These are phyloP conservation scores for Venusia cambrica DNA, from an alignment of 2,888 invertebrate species.

Conservation along the genomic window DNA sequence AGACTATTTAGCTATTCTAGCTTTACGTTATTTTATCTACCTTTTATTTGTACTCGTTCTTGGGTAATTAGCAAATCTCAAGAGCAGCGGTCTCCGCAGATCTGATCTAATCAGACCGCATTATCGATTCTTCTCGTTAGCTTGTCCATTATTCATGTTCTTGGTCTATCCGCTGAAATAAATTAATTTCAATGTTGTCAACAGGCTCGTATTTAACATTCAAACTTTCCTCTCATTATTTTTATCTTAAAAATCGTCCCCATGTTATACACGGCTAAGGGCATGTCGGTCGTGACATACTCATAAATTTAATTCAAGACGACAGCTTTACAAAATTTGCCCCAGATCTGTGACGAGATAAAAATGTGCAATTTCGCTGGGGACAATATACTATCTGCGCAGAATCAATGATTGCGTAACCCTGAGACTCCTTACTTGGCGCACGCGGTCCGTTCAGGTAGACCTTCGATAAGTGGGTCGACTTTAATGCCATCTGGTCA, in stretches of 20 bases:
- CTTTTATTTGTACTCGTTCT: slow-evolving; percentile 15
- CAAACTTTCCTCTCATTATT: slow-evolving; percentile 14
- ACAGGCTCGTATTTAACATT: slow-evolving; percentile 5
- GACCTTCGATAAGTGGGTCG: slow-evolving; percentile 76
- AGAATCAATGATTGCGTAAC: slow-evolving; percentile 58
- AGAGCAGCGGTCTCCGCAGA: slow-evolving; percentile 14
- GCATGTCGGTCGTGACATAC: slow-evolving; percentile 18
- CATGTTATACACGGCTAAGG: slow-evolving; percentile 21
- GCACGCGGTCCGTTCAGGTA: slow-evolving; percentile 50
- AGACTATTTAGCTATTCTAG: slow-evolving; percentile 21
- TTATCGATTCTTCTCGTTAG: slow-evolving; percentile 29
- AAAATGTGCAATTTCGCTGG: slow-evolving; percentile 28
- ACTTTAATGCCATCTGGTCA: slow-evolving; percentile 71
- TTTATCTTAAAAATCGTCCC: slow-evolving; percentile 16
- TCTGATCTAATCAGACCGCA: slow-evolving; percentile 27
- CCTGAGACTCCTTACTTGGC: slow-evolving; percentile 65
- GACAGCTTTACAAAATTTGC: slow-evolving; percentile 27
- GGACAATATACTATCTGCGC: slow-evolving; percentile 29
- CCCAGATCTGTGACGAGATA: slow-evolving; percentile 28
- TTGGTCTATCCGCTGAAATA: slow-evolving; percentile 16
- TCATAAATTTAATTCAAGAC: slow-evolving; percentile 29
- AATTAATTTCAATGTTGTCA: slow-evolving; percentile 13
- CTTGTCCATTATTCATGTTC: slow-evolving; percentile 24
- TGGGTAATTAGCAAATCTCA: slow-evolving; percentile 20
- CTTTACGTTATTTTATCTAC: slow-evolving; percentile 21